Evolutionary conservation across 2,888 invertebrate species (phyloP).

Genomic region (Cataglyphis altisquamis): DNA sequence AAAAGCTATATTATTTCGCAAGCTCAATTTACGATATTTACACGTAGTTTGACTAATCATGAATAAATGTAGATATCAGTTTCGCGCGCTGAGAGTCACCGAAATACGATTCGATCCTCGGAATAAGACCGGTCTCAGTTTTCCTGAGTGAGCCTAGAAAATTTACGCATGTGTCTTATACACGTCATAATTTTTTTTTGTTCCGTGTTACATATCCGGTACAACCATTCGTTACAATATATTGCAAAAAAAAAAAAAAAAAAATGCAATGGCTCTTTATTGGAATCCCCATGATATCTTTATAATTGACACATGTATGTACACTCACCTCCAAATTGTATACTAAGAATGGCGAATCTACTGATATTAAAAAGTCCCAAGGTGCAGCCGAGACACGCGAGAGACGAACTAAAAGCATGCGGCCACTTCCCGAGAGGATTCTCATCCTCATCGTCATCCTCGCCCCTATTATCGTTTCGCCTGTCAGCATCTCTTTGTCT

Average conservation of each 20-base stretch:
- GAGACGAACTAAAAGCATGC: conserved; percentile 91
- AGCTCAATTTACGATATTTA: neutral
- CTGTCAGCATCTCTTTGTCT: conserved; percentile 85
- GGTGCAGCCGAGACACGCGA: conserved; percentile 95
- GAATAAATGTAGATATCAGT: neutral
- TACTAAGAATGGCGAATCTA: conserved; percentile 94
- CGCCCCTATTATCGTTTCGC: conserved; percentile 83
- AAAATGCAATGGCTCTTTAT: neutral
- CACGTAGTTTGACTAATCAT: neutral
- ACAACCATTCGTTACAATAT: neutral
- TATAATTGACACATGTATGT: neutral
- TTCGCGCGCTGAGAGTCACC: neutral
- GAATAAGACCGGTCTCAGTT: neutral
- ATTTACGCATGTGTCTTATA: neutral
- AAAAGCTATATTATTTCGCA: neutral
- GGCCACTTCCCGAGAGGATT: conserved; percentile 90
- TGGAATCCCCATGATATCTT: neutral
- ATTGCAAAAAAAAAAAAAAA: neutral
- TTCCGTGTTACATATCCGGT: neutral
- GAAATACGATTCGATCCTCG: neutral
- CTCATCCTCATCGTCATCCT: conserved; percentile 85
- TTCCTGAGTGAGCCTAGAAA: neutral
- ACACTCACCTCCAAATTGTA: conserved; percentile 92
- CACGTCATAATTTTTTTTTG: neutral
- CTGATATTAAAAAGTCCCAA: conserved; percentile 96